Conservation (phyloP, 2,888 invertebrate genomes). For the Megastigmus dorsalis region DNA sequence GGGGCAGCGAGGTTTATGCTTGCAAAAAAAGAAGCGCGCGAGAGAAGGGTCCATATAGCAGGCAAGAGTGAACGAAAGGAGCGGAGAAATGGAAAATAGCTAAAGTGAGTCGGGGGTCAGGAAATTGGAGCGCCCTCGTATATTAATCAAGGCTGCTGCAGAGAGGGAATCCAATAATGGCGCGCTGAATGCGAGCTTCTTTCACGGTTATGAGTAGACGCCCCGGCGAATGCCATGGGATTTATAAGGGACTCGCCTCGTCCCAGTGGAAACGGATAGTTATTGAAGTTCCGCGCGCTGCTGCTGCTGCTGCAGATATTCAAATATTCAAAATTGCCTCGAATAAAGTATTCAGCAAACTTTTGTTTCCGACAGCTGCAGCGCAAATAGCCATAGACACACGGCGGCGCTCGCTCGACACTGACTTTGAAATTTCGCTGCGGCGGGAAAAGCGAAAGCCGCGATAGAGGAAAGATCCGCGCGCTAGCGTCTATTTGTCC, state of each 20-base stretch:
- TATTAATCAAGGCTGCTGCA: conserved; percentile 32
- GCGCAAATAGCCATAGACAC: too few relatives aligned
- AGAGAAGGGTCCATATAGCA: not conserved
- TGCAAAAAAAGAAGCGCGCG: not conserved
- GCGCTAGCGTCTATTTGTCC: too few relatives aligned
- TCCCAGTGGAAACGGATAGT: not conserved
- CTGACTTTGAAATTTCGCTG: not conserved
- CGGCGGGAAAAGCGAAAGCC: too few relatives aligned
- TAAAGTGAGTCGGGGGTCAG: conserved; percentile 17
- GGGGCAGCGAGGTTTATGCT: not conserved
- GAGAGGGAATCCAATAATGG: conserved; percentile 37
- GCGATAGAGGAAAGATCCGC: not conserved
- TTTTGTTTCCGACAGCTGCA: too few relatives aligned
- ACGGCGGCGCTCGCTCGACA: too few relatives aligned
- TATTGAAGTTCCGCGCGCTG: not conserved
- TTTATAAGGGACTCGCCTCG: too few relatives aligned
- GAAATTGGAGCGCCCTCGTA: conserved; percentile 43
- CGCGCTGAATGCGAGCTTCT: not conserved
- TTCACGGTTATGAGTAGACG: not conserved
- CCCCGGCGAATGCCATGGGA: too few relatives aligned
- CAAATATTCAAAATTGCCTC: not conserved
- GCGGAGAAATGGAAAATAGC: conserved; percentile 28
- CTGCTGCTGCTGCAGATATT: not conserved
- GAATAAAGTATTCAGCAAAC: too few relatives aligned
- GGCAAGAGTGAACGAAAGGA: too few relatives aligned